Conservation (phyloP, 2,797 vertebrate species). For the Columba guinea region DNA sequence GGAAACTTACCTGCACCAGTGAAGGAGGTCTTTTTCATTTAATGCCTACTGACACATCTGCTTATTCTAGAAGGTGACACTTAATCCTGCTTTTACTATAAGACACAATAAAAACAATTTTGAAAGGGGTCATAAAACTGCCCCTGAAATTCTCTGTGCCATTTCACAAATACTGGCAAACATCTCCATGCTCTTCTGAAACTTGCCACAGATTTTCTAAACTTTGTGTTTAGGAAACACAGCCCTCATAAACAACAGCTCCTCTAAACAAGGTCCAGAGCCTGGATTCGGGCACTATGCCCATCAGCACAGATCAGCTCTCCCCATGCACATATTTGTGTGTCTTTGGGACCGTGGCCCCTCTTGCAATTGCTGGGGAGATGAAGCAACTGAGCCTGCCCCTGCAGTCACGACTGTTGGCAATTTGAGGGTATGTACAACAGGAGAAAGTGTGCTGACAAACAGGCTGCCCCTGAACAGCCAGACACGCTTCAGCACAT, state of each 20-base stretch:
- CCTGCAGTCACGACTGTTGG: fast-evolving
- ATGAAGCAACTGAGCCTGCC: background rate
- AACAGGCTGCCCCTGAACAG: background rate
- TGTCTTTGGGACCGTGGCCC: background rate
- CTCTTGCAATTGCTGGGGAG: background rate
- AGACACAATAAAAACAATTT: background rate
- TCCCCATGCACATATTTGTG: background rate
- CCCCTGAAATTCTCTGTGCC: background rate
- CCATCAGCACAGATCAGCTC: fast-evolving
- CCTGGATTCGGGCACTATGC: background rate
- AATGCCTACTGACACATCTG: background rate
- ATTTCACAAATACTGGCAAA: background rate
- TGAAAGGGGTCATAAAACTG: background rate
- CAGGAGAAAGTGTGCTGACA: background rate
- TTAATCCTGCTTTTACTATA: background rate
- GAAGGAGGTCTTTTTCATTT: background rate
- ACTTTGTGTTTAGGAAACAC: background rate
- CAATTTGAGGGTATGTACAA: background rate
- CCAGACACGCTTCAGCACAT: fast-evolving
- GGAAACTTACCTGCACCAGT: background rate
- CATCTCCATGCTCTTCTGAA: background rate
- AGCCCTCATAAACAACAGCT: background rate
- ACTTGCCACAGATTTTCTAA: background rate
- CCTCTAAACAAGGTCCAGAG: background rate
- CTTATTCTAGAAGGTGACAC: background rate